Evolutionary conservation across 2,113 vertebrate genomes (phyloP).

Genomic region (Fulica atra): DNA sequence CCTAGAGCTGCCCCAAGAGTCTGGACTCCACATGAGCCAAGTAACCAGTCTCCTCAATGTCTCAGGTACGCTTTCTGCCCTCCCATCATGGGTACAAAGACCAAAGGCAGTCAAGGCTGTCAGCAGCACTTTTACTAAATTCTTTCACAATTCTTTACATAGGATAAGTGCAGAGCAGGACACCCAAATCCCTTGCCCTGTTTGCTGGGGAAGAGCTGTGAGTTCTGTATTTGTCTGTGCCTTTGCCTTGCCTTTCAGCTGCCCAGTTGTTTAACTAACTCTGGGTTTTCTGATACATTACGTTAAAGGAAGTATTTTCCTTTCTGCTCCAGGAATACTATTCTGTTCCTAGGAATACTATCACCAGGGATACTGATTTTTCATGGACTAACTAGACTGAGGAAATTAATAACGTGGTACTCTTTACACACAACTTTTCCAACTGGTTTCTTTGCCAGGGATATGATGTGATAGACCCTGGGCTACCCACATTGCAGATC

Average conservation of each 20-base stretch:
- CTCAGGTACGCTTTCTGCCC: neutral
- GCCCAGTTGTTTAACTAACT: neutral
- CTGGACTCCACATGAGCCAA: neutral
- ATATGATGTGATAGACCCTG: neutral
- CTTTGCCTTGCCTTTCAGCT: neutral
- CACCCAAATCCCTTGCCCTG: neutral
- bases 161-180: neutral
- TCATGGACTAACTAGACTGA: neutral
- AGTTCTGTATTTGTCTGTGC: neutral
- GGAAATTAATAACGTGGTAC: neutral
- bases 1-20: neutral
- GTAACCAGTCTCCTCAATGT: neutral
- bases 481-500: neutral
- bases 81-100: neutral
- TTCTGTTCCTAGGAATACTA: neutral
- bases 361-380: neutral
- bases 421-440: neutral
- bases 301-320: neutral
- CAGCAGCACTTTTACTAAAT: neutral
- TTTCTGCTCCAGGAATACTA: neutral
- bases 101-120: neutral
- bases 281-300: neutral
- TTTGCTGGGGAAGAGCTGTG: neutral
- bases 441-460: neutral
- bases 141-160: neutral